phyloP scores from a whole-genome alignment of 2,797 vertebrate species.

The Helostoma temminkii region DNA sequence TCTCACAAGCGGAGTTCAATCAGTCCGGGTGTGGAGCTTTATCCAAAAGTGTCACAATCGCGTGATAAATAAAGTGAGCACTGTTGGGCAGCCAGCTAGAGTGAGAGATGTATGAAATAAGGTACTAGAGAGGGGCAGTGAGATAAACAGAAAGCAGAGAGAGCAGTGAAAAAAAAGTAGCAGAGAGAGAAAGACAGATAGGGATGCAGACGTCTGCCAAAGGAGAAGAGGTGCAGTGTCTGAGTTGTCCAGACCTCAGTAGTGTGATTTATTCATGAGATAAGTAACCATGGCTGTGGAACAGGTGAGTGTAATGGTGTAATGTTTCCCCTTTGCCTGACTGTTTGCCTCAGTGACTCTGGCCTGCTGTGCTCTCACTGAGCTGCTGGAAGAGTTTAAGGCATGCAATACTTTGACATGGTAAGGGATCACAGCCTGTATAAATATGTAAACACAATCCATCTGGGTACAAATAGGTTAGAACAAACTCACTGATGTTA shows the following conservation, averaged over 20 bases:
- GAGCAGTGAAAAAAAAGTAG: conserved; percentile 8
- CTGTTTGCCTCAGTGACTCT: conserved; percentile 74
- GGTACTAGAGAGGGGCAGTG: conserved; percentile 10
- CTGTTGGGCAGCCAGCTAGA: conserved; percentile 42
- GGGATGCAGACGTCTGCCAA: conserved; percentile 64
- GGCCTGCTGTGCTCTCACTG: conserved; percentile 55
- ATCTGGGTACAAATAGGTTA: conserved; percentile 60
- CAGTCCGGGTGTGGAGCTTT: conserved; percentile 68
- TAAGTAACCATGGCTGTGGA: conserved; percentile 77
- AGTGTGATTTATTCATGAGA: conserved; percentile 81
- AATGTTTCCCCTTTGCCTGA: conserved; percentile 74
- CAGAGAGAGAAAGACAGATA: conserved; percentile 59
- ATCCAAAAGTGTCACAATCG: conserved; percentile 78
- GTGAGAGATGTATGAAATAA: conserved; percentile 55
- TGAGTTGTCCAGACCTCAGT: conserved; percentile 64
- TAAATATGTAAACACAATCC: conserved; percentile 72
- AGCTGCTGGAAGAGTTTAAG: conserved; percentile 66
- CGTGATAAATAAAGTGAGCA: conserved; percentile 77
- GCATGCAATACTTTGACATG: conserved; percentile 65
- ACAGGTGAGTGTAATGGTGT: conserved; percentile 78
- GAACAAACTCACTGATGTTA: conserved; percentile 51
- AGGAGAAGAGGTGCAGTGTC: conserved; percentile 60
- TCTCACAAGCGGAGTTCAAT: conserved; percentile 73
- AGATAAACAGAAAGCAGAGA: not conserved
- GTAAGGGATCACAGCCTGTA: conserved; percentile 55